Conservation (phyloP, 2,797 vertebrate genomes). For the Darevskia nairensis region DNA sequence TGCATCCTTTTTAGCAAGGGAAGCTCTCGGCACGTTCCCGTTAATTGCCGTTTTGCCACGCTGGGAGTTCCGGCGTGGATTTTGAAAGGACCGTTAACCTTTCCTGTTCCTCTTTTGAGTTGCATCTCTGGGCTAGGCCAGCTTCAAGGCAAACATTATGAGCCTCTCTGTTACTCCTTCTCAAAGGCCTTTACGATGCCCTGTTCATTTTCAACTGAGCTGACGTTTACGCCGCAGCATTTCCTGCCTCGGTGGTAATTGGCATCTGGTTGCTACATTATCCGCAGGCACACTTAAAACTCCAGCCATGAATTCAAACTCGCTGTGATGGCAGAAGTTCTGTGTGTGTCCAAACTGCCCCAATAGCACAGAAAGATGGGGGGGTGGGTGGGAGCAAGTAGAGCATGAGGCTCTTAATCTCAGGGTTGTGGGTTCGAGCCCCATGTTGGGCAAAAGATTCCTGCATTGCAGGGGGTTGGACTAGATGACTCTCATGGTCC, state of each 20-base stretch:
- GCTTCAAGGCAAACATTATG: background rate
- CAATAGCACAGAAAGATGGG: background rate
- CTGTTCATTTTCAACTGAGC: background rate
- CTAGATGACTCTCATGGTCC: too few species aligned
- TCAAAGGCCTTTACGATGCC: slow-evolving; percentile 18
- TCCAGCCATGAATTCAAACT: background rate
- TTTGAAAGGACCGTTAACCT: slow-evolving; percentile 65
- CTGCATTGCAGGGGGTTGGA: too few species aligned
- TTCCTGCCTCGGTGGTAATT: background rate
- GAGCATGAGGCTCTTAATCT: too few species aligned
- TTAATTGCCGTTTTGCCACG: slow-evolving; percentile 47
- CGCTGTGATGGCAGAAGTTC: too few species aligned
- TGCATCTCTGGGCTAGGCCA: slow-evolving; percentile 25
- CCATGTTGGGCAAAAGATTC: too few species aligned
- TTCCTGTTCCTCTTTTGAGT: slow-evolving; percentile 55
- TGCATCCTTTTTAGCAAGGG: slow-evolving; percentile 4
- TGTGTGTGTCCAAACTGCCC: too few species aligned
- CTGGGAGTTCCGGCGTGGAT: slow-evolving; percentile 60
- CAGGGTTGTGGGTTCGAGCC: too few species aligned
- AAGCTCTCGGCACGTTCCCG: slow-evolving; percentile 29
- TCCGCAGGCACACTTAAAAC: background rate
- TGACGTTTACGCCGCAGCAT: background rate
- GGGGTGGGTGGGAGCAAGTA: background rate
- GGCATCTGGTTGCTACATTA: background rate
- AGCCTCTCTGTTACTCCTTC: background rate